phyloP scores from a whole-genome alignment of 1,140 invertebrate species.

The Pseudomyrmex concolor region DNA sequence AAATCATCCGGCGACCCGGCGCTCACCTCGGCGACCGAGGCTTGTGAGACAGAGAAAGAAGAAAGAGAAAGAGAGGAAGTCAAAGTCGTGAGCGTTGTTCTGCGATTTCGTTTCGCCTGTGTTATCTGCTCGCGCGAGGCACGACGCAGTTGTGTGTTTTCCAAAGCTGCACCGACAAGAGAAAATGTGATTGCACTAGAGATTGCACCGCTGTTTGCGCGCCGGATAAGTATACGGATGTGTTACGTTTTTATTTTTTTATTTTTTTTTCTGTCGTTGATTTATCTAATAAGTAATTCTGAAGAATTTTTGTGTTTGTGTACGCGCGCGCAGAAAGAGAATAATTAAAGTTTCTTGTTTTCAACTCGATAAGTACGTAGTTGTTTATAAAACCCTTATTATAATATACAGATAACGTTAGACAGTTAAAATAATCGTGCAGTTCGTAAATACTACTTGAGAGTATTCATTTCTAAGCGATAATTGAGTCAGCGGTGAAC shows the following conservation, averaged over 20 bases:
- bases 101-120: constrained; percentile 15
- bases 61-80: background rate
- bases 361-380: background rate
- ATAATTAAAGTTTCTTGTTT: background rate
- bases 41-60: too few species aligned
- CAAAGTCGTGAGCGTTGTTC: constrained; percentile 1
- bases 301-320: background rate
- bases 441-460: background rate
- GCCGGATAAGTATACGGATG: constrained; percentile 17
- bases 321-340: background rate
- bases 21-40: constrained; percentile 45
- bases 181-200: constrained; percentile 44
- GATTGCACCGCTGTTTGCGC: constrained; percentile 26
- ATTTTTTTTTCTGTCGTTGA: constrained; percentile 9
- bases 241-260: constrained; percentile 34
- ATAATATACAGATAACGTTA: background rate
- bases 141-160: constrained; percentile 15
- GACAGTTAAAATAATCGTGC: too few species aligned
- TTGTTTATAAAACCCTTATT: background rate
- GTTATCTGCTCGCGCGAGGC: constrained; percentile 20
- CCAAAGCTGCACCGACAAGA: constrained; percentile 16
- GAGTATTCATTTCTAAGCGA: background rate
- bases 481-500: background rate
- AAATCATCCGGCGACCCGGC: constrained; percentile 65
- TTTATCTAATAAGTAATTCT: constrained; percentile 31